Percentiles rank a stretch among this genome's conserved stretches.
phyloP scores from a whole-genome alignment of 53 echinoderm and acorn worm species.

The Apostichopus leukothele region DNA sequence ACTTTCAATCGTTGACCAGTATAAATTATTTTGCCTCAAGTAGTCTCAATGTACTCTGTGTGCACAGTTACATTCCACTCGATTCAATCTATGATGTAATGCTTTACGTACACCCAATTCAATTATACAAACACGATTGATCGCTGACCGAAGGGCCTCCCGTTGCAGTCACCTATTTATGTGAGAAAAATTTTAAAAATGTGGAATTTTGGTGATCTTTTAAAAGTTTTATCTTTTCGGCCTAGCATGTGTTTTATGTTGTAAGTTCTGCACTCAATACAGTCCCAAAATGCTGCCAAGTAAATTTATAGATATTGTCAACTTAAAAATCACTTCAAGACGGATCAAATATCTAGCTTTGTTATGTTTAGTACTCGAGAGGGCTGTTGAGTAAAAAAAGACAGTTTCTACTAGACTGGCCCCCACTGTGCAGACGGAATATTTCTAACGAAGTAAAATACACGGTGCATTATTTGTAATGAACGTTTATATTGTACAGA shows the following conservation, averaged over 20 bases:
- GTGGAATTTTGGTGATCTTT: too few relatives aligned
- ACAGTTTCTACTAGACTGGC: not conserved
- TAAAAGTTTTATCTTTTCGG: too few relatives aligned
- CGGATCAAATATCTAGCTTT: not conserved
- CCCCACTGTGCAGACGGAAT: not conserved
- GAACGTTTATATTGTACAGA: not conserved
- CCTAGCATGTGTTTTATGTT: too few relatives aligned
- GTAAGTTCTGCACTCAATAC: not conserved
- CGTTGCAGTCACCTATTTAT: not conserved
- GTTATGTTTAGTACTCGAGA: not conserved
- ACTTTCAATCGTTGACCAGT: too few relatives aligned
- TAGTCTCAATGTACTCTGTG: too few relatives aligned
- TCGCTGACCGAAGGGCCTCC: not conserved
- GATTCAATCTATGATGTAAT: too few relatives aligned
- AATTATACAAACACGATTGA: not conserved
- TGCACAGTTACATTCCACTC: too few relatives aligned
- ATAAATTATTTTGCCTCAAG: too few relatives aligned
- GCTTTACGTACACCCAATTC: too few relatives aligned
- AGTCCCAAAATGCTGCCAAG: not conserved
- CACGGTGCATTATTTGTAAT: not conserved
- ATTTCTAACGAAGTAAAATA: not conserved
- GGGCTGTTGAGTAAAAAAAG: not conserved
- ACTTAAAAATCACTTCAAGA: slow-evolving; percentile 2
- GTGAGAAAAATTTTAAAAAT: not conserved
- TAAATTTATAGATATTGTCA: slow-evolving; percentile 7